Evolutionary conservation across 2,888 invertebrate species (phyloP).

Genomic region (Amblyjoppa proteus): DNA sequence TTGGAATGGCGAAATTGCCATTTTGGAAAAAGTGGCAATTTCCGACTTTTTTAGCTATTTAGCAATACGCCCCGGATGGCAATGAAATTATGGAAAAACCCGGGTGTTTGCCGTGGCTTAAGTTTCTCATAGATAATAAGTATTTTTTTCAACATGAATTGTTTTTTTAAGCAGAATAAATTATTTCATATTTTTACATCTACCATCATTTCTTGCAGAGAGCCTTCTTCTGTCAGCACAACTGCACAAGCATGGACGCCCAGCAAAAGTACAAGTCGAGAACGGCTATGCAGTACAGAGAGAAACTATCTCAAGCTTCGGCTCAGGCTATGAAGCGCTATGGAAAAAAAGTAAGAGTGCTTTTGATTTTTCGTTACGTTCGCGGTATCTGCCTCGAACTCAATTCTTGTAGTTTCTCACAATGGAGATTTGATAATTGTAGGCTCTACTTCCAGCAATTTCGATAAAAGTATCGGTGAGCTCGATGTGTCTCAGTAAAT

Average conservation of each 20-base stretch:
- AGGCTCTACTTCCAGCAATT: constrained; percentile 79
- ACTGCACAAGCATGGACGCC: constrained; percentile 95
- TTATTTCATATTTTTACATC: background rate
- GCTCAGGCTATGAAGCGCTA: constrained; percentile 95
- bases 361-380: constrained; percentile 48
- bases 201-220: constrained; percentile 86
- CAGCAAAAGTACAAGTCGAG: constrained; percentile 99
- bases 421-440: constrained; percentile 77
- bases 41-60: background rate
- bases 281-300: constrained; percentile 96
- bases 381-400: background rate
- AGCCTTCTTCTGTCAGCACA: constrained; percentile 97
- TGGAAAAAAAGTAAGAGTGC: constrained; percentile 91
- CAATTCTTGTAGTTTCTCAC: constrained; percentile 31
- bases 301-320: constrained; percentile 94
- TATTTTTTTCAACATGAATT: background rate
- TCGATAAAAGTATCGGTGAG: constrained; percentile 81
- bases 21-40: background rate
- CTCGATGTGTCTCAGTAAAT: constrained; percentile 58
- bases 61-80: background rate
- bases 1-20: too few species aligned
- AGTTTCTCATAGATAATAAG: too few species aligned
- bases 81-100: background rate
- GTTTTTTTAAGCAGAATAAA: background rate
- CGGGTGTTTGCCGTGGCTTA: too few species aligned